A percentile compares a stretch with the other conserved stretches of the same genome.
phyloP scores from a whole-genome alignment of 2,888 invertebrate species.

The Dryomyza anilis region DNA sequence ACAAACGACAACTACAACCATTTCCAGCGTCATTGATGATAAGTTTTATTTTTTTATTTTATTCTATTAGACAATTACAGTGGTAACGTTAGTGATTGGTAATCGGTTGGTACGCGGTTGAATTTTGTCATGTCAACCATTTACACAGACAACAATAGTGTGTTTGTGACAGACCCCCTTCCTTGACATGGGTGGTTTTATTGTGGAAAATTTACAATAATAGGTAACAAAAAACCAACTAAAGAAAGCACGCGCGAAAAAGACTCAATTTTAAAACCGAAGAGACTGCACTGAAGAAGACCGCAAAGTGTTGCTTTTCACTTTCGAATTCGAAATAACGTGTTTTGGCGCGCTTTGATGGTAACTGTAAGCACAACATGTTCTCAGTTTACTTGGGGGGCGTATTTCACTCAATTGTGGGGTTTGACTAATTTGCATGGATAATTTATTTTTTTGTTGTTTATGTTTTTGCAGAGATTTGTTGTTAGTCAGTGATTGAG shows the following conservation, averaged over 20 bases:
- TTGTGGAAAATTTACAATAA: too few species aligned
- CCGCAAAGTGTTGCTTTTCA: constrained; percentile 10
- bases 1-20: neutral
- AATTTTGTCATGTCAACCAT: constrained; percentile 9
- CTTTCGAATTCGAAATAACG: neutral
- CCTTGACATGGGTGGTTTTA: neutral
- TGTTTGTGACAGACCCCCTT: constrained; percentile 15
- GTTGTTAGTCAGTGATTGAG: constrained; percentile 1
- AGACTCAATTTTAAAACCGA: neutral
- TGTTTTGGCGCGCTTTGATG: constrained; percentile 1
- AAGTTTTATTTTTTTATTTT: too few species aligned
- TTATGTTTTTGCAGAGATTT: neutral
- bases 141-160: too few species aligned
- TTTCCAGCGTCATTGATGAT: constrained; percentile 31
- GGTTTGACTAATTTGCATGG: neutral
- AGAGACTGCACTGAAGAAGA: constrained; percentile 5
- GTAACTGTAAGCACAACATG: too few species aligned
- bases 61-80: too few species aligned
- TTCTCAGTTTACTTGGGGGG: neutral
- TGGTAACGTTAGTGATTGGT: neutral
- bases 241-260: too few species aligned
- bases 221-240: too few species aligned
- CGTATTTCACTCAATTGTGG: neutral
- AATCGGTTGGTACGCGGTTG: constrained; percentile 7
- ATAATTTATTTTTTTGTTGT: neutral